phyloP scores from a whole-genome alignment of 1,140 invertebrate species.

The Dinoponera quadriceps region DNA sequence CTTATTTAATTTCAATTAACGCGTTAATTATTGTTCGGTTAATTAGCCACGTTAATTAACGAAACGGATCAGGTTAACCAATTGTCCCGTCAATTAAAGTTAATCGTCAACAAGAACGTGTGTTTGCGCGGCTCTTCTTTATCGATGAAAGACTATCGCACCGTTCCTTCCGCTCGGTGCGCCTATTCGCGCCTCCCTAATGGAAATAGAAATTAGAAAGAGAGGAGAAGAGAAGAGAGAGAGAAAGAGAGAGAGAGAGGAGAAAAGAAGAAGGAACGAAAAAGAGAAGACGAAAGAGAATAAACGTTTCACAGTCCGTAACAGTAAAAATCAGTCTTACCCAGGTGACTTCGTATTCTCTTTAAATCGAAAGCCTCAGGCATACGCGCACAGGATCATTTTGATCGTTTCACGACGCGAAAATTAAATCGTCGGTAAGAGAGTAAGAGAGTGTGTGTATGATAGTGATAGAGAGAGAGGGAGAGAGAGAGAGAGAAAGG shows the following conservation, averaged over 20 bases:
- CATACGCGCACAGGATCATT: constrained; percentile 75
- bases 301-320: constrained; percentile 37
- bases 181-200: neutral
- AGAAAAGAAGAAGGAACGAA: neutral
- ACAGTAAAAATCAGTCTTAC: constrained; percentile 79
- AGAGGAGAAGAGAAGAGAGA: neutral
- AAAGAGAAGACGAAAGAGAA: constrained; percentile 23
- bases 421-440: constrained; percentile 58
- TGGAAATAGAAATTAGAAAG: constrained; percentile 18
- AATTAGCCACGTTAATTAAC: constrained; percentile 47
- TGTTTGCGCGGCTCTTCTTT: constrained; percentile 14
- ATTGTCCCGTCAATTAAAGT: constrained; percentile 17
- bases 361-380: constrained; percentile 80
- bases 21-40: neutral
- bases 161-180: neutral
- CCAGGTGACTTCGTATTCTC: constrained; percentile 73
- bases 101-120: constrained; percentile 12
- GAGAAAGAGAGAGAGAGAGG: neutral
- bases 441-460: constrained; percentile 48
- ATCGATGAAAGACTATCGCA: constrained; percentile 14
- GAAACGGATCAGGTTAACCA: constrained; percentile 11
- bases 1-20: constrained; percentile 41
- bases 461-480: neutral
- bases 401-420: constrained; percentile 58
- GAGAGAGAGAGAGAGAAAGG: neutral